Evolutionary conservation across 2,113 vertebrate genomes (phyloP), one percentile per base, ranked within the genome.

Genomic region (Zeus faber): DNA sequence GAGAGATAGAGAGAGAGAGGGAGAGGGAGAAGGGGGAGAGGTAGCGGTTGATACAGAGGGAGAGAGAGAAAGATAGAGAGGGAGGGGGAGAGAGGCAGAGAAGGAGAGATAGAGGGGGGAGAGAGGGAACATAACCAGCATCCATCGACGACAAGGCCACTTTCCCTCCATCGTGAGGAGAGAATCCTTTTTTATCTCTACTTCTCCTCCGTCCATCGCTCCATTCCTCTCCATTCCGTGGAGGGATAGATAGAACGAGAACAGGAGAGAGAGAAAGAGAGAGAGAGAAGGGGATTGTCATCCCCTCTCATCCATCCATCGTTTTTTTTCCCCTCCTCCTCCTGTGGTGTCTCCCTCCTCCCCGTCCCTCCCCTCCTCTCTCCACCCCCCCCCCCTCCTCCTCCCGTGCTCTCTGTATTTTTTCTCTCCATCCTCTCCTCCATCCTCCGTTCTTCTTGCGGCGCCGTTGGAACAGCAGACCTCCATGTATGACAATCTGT

Each of bases 401-500:
- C 67, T 46, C 72, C 76, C 73, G 64, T 72, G 63, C 72, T 71
- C 71, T 76, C 46, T 21, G 63, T 58, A 33, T 65, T 35, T 65
- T 9, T 22, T 7, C 49, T 17, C 35, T 24, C 21, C 22, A 10
- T 43, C 40, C 40, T 43, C 40, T 16, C 9, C 37, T 40, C 20
- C 25, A 67, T 74, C 61, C 76, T 83, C 56, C 69, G 62, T 81
- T 84, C 66, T 81, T 80, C 65, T 82, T 65, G 65, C 77, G 76
- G 48, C 25, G 64, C 78, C 70, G 70, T 78, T 77, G 82, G 80
- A 79, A 83, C 72, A 81, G 66, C 71, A 79, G 64, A 84, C 77
- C 84, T 87, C 82, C 86, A 85, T 85, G 81, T 86, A 86, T 81
- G 83, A 86, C 80, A 83, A 84, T 85, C 77, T 85, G 81, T 88